These are phyloP conservation scores for Periplaneta americana DNA, from an alignment of 1,140 invertebrate genomes.

Conservation along the genomic window DNA sequence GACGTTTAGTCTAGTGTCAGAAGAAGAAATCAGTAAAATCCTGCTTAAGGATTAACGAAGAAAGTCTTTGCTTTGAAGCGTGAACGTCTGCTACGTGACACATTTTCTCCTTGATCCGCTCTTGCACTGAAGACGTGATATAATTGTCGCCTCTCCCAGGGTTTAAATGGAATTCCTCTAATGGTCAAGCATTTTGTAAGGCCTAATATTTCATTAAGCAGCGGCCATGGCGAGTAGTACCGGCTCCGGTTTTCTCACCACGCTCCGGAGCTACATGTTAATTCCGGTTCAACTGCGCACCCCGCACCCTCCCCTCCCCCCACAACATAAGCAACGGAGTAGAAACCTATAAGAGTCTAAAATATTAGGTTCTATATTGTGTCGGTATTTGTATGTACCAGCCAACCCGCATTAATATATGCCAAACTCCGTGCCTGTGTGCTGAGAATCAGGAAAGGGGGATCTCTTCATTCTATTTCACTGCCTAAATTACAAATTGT, in stretches of 20 bases:
- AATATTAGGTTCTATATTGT: not conserved
- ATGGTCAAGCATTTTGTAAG: conserved; percentile 10
- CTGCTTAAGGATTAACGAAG: too few species aligned
- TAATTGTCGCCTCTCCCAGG: not conserved
- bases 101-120: not conserved
- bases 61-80: too few species aligned
- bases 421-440: too few species aligned
- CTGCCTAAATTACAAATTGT: too few species aligned
- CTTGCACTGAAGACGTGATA: not conserved
- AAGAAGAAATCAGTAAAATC: too few species aligned
- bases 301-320: not conserved
- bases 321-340: not conserved
- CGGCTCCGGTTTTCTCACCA: not conserved
- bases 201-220: conserved; percentile 5
- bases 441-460: too few species aligned
- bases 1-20: too few species aligned
- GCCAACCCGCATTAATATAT: not conserved
- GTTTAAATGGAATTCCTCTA: conserved; percentile 11
- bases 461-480: too few species aligned
- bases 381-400: not conserved
- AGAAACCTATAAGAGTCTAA: not conserved
- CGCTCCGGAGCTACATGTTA: not conserved
- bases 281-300: not conserved
- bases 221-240: not conserved
- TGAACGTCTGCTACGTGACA: too few species aligned